phyloP scores from a whole-genome alignment of 1,140 invertebrate genomes.

The Hypsibius dujardini region DNA sequence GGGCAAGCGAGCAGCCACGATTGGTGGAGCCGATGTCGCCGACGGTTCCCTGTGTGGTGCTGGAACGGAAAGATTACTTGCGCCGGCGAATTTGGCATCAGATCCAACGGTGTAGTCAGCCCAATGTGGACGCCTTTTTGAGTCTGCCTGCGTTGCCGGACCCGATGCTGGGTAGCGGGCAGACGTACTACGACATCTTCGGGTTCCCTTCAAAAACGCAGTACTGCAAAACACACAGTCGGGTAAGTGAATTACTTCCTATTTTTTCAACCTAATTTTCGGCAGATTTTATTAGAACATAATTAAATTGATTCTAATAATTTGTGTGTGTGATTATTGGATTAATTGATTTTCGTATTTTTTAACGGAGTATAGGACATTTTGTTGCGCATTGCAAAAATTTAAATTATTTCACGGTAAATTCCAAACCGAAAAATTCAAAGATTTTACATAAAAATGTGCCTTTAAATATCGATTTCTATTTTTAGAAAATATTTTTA shows the following conservation, averaged over 20 bases:
- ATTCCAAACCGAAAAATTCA: too few relatives aligned
- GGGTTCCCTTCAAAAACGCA: background rate
- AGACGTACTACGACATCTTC: conserved; percentile 9
- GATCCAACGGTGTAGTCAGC: background rate
- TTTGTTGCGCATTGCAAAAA: too few relatives aligned
- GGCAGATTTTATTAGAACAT: too few relatives aligned
- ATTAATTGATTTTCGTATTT: too few relatives aligned
- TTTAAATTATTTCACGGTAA: too few relatives aligned
- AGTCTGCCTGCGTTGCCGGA: conserved; percentile 9
- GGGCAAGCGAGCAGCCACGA: background rate
- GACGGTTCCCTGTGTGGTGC: background rate
- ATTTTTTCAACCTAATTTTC: too few relatives aligned
- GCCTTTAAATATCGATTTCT: too few relatives aligned
- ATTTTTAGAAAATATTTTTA: too few relatives aligned
- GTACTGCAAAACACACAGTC: conserved; percentile 5
- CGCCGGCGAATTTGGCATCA: background rate
- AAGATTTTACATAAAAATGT: too few relatives aligned
- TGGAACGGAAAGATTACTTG: conserved; percentile 10
- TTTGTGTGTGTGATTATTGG: too few relatives aligned
- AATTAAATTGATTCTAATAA: too few relatives aligned
- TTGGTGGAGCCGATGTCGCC: background rate
- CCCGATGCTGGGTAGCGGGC: background rate
- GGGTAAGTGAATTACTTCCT: conserved; percentile 1
- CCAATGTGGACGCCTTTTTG: conserved; percentile 14
- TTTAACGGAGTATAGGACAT: too few relatives aligned